Evolutionary conservation across 2,797 vertebrate species (phyloP).

Genomic region (Clarias pachynema): DNA sequence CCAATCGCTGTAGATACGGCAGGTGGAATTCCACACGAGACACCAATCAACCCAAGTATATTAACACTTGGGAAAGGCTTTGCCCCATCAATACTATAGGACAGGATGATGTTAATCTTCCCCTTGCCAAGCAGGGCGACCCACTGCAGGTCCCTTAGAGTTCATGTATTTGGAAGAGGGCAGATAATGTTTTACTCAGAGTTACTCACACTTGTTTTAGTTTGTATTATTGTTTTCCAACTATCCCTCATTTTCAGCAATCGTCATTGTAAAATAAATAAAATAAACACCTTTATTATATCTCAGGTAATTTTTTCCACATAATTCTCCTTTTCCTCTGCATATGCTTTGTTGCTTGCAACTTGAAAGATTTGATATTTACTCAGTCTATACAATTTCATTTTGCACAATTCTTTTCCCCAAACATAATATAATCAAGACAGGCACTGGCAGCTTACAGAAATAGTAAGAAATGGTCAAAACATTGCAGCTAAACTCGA

Average conservation of each 20-base stretch:
- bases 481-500: neutral
- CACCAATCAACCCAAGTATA: neutral
- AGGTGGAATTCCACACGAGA: slow-evolving; percentile 4
- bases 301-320: neutral
- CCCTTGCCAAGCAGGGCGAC: neutral
- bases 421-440: slow-evolving; percentile 10
- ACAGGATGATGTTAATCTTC: no score
- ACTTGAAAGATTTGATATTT: neutral
- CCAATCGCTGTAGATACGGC: neutral
- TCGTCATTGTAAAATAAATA: neutral
- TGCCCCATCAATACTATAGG: neutral
- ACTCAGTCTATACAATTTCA: neutral
- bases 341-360: neutral
- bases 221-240: neutral
- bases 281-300: neutral
- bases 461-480: slow-evolving; percentile 8
- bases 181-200: neutral
- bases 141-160: neutral
- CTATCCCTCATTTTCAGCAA: neutral
- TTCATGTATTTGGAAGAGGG: neutral
- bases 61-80: neutral
- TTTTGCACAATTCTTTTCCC: neutral
- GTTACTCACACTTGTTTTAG: neutral
- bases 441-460: neutral
- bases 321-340: neutral